Conservation (phyloP, 1,140 invertebrate genomes). For the Pseudomyrmex sp. region DNA sequence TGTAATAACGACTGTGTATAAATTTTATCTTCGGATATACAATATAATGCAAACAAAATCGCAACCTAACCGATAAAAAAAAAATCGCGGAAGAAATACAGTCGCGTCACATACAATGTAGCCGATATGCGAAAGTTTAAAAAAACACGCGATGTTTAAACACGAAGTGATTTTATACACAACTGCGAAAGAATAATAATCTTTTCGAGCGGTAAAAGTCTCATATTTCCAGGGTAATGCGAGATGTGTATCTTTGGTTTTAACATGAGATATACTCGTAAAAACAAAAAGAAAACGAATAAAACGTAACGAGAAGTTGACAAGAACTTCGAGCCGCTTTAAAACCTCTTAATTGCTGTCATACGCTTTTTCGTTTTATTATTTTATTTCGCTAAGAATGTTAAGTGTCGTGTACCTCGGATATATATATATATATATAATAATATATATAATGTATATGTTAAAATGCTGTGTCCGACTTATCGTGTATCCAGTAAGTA, state of each 20-base stretch:
- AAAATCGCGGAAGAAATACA: background rate
- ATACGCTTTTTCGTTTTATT: constrained; percentile 2
- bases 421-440: background rate
- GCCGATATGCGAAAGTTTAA: background rate
- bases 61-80: background rate
- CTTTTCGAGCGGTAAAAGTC: constrained; percentile 6
- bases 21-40: constrained; percentile 40
- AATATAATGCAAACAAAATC: constrained; percentile 9
- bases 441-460: background rate
- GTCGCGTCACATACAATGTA: constrained; percentile 2
- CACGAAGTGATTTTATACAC: constrained; percentile 37
- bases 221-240: constrained; percentile 10
- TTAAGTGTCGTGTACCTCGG: constrained; percentile 27
- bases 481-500: constrained; percentile 58
- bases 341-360: constrained; percentile 32
- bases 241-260: constrained; percentile 19
- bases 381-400: constrained; percentile 8
- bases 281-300: background rate
- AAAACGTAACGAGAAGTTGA: background rate
- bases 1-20: background rate
- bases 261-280: constrained; percentile 8
- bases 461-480: constrained; percentile 39
- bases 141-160: constrained; percentile 13
- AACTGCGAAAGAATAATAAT: constrained; percentile 13
- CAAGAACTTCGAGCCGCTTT: background rate